Base-by-base conservation (phyloP, 2,888 invertebrate genomes). In the Thysanoteuthis rhombus region DNA sequence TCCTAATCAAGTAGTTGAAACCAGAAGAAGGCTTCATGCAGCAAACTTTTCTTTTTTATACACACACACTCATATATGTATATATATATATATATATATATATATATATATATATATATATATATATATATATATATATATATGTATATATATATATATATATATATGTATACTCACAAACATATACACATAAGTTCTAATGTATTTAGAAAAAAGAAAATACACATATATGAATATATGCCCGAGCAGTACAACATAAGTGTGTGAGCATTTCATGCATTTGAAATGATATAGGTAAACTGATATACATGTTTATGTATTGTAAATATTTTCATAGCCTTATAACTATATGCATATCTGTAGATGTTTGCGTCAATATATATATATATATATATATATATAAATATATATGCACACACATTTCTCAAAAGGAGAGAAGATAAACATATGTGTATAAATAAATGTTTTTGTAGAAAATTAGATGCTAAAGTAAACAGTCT, bases 81-180 rank as follows among this genome's bases (percentile, higher is more conserved):
- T 89, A n/a, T 89, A n/a, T 89, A 19, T 89, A n/a, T 38, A n/a
- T 89, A n/a, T n/a, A 89, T 89, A n/a, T 89, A 22, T 89, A 22
- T 89, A n/a, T 89, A 22, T 89, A n/a, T 89, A n/a, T 89, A 38
- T 89, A 89, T 89, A 89, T 89, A 89, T 89, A 89, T 89, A n/a
- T 89, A n/a, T 89, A 89, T 89, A 89, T 89, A 89, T 89, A 89
- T 10, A 89, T 89, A 38, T 89, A 4, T 89, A 4, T 89, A 22
- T 89, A n/a, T 10, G 6, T n/a, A 25, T 89, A n/a, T 89, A 10
- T 89, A n/a, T 89, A 89, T 89, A 22, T 89, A 89, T 10, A 36
- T 90, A 10, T 36, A 22, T 38, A 36, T 90, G 1, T 89, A 36
- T 89, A 12, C 28, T 8, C 36, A 89, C 1, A 89, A 5, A 89